Evolutionary conservation across 2,888 invertebrate genomes (phyloP).

Genomic region (Lithosia quadra): DNA sequence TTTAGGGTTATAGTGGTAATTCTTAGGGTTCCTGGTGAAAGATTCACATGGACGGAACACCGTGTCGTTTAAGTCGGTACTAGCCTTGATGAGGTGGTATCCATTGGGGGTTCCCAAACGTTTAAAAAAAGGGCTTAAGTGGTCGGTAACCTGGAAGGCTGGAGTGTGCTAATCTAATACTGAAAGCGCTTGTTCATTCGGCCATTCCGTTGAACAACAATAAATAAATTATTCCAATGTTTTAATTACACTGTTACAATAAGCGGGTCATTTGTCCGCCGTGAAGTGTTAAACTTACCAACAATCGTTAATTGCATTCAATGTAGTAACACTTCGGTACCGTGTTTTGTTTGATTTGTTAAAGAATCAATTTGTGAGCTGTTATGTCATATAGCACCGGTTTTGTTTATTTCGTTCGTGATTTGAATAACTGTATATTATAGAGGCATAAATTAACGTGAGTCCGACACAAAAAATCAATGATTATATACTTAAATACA

Average conservation of each 20-base stretch:
- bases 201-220: constrained; percentile 23
- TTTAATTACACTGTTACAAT: constrained; percentile 38
- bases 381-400: neutral
- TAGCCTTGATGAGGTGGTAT: too few relatives aligned
- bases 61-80: too few relatives aligned
- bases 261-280: constrained; percentile 36
- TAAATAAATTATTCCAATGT: constrained; percentile 34
- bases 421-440: neutral
- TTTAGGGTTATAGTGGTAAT: too few relatives aligned
- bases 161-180: too few relatives aligned
- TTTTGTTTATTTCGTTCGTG: neutral
- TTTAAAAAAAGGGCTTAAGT: too few relatives aligned
- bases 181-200: constrained; percentile 8
- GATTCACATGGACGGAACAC: too few relatives aligned
- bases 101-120: too few relatives aligned
- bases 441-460: neutral
- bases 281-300: constrained; percentile 29
- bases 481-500: too few relatives aligned
- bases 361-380: neutral
- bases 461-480: neutral
- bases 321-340: constrained; percentile 24
- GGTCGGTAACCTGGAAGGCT: too few relatives aligned
- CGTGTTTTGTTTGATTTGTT: constrained; percentile 13
- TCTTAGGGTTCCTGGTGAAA: too few relatives aligned
- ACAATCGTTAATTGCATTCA: constrained; percentile 30